Evolutionary conservation across 1,140 invertebrate species (phyloP), one percentile per base, ranked within the genome.

Genomic region (Pseudomyrmex flavicornis): DNA sequence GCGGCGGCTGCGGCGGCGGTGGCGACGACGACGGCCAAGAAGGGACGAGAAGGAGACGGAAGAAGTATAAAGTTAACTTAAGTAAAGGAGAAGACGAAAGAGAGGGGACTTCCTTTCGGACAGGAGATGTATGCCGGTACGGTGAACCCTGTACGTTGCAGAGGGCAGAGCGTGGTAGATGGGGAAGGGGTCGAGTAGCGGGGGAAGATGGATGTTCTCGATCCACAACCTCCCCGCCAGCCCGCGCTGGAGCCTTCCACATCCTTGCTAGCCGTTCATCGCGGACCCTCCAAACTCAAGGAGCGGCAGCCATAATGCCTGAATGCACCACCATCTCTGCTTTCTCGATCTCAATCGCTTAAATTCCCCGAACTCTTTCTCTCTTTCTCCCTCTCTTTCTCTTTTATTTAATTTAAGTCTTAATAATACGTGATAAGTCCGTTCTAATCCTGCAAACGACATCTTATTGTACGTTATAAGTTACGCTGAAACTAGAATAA

Each of bases 161-260:
- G 89, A 91, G 90, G 84, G 82, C 88, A 87, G 85, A 85, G 77
- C 86, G 72, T 85, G 79, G 91, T 85, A 88, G 88, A 90, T 87
- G 87, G 76, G 85, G 83, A 87, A 85, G 86, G 90, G 83, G 87
- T 89, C 87, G 89, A 82, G 82, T 65, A 72, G 85, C 56, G 80
- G 85, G 91, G 89, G 92, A 94, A 94, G 94, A 94, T 94, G 90
- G 90, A 94, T 94, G 92, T 93, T 90, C 93, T 92, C 93, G 93
- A 92, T 90, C 90, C 92, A 91, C 93, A 85, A 82, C 79, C 35
- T 79, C 85, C 76, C 68, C 63, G 62, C 80, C 85, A 77, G 44
- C 83, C 76, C 10, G 68, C 79, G 52, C 82, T 75, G 80, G 62
- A 82, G 70, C 61, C 69, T 89, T 87, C 85, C 77, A 85, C 82